phyloP scores from a whole-genome alignment of 2,888 invertebrate genomes.

The Portevinia maculata region DNA sequence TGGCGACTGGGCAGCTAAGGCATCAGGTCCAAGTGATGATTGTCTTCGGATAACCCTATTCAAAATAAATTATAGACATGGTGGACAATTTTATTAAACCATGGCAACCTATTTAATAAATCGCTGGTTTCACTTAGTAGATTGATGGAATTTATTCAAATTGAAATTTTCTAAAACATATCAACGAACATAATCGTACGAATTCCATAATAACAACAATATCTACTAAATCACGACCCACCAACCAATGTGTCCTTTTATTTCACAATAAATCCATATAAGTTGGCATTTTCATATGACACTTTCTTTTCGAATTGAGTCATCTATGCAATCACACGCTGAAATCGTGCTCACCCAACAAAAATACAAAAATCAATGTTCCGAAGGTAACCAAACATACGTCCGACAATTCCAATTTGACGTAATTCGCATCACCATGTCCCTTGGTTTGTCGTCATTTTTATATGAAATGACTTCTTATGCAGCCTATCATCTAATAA shows the following conservation, averaged over 20 bases:
- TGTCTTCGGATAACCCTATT: too few relatives aligned
- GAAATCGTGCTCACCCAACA: slow-evolving; percentile 35
- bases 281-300: slow-evolving; percentile 6
- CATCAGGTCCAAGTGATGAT: too few relatives aligned
- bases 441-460: slow-evolving; percentile 20
- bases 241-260: neutral
- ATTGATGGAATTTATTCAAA: too few relatives aligned
- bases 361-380: slow-evolving; percentile 42
- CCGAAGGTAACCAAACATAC: slow-evolving; percentile 13
- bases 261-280: neutral
- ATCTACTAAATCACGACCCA: too few relatives aligned
- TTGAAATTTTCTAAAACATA: too few relatives aligned
- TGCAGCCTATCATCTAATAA: slow-evolving; percentile 57
- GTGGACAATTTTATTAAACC: too few relatives aligned
- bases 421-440: slow-evolving; percentile 18
- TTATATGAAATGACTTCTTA: slow-evolving; percentile 1
- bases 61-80: too few relatives aligned
- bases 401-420: slow-evolving; percentile 33
- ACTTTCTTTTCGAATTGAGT: slow-evolving; percentile 32
- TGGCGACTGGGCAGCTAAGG: too few relatives aligned
- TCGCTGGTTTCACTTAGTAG: too few relatives aligned
- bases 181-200: too few relatives aligned
- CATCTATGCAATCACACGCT: slow-evolving; percentile 25
- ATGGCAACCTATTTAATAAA: too few relatives aligned
- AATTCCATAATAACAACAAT: too few relatives aligned